phyloP scores from a whole-genome alignment of 2,113 vertebrate genomes.

The Gopherus flavomarginatus region DNA sequence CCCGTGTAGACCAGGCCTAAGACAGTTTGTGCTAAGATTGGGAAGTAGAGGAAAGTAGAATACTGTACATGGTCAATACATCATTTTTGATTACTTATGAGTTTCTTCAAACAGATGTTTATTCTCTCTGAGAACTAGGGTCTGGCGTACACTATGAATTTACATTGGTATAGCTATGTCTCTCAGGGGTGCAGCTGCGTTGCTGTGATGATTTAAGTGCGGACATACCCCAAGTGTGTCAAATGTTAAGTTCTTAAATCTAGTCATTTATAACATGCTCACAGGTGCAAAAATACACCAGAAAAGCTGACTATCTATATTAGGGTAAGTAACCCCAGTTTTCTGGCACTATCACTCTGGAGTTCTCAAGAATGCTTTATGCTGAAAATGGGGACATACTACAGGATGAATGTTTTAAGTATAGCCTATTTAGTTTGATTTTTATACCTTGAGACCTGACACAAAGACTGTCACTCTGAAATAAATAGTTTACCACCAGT shows the following conservation, averaged over 20 bases:
- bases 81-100: neutral
- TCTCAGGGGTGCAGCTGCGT: neutral
- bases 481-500: neutral
- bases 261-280: neutral
- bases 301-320: neutral
- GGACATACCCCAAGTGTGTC: neutral
- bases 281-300: neutral
- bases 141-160: neutral
- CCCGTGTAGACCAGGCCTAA: no score
- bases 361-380: neutral
- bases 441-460: no score
- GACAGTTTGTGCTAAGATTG: neutral
- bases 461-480: neutral
- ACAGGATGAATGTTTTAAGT: neutral
- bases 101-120: neutral
- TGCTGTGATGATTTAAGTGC: neutral
- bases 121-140: neutral
- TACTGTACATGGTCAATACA: neutral
- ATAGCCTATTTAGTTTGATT: neutral
- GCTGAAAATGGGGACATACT: neutral
- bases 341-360: neutral
- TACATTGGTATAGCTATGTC: neutral
- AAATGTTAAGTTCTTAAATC: neutral
- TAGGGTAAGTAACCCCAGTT: neutral
- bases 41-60: neutral